Evolutionary conservation across 2,888 invertebrate genomes (phyloP).

Genomic region (Pseudococcus jackbeardsleyi): DNA sequence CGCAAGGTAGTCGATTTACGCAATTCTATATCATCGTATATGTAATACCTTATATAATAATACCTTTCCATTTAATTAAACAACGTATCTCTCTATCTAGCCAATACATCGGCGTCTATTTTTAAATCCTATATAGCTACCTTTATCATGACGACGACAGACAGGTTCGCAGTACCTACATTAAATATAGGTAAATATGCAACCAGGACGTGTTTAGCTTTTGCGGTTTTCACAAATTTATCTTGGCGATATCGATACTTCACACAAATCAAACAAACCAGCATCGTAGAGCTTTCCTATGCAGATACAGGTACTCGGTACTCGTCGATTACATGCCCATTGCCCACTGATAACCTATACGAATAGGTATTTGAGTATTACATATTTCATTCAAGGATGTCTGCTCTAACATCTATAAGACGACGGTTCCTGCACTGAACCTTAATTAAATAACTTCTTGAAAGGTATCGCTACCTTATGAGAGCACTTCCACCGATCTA

Average conservation of each 20-base stretch:
- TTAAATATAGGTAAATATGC: slow-evolving; percentile 41
- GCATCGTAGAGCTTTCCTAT: background rate
- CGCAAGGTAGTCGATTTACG: slow-evolving; percentile 28
- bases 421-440: background rate
- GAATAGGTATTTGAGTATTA: background rate
- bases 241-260: background rate
- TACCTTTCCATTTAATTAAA: slow-evolving; percentile 43
- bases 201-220: slow-evolving; percentile 6
- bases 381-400: slow-evolving; percentile 11
- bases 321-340: background rate
- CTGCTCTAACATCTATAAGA: background rate
- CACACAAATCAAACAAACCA: background rate
- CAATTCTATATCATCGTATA: slow-evolving; percentile 36
- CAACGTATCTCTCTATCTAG: background rate
- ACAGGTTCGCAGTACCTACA: slow-evolving; percentile 14
- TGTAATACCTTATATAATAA: slow-evolving; percentile 22
- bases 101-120: slow-evolving; percentile 1
- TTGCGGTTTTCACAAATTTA: slow-evolving; percentile 25
- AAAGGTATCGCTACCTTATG: background rate
- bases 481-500: background rate
- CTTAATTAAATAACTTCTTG: slow-evolving; percentile 9
- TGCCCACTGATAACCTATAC: background rate
- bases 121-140: background rate
- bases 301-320: background rate
- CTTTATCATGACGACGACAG: background rate